Conservation (phyloP, 1,140 invertebrate species). For the Ladona fulva region DNA sequence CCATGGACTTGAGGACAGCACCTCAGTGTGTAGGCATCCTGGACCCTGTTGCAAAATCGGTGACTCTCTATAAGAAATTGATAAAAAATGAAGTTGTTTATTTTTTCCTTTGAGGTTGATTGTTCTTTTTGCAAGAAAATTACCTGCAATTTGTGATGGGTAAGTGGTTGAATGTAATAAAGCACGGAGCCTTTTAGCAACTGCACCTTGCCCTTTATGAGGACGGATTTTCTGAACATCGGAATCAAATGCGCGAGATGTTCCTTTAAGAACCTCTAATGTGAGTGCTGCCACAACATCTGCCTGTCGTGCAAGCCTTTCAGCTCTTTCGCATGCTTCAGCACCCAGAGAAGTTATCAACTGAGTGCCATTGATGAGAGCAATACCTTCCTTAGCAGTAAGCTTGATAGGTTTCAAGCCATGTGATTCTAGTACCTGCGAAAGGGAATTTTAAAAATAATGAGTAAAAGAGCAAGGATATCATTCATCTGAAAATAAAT, state of each 20-base stretch:
- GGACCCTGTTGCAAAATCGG: conserved; percentile 59
- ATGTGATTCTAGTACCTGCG: conserved; percentile 48
- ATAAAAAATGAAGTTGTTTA: conserved; percentile 12
- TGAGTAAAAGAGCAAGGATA: no score
- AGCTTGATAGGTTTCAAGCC: conserved; percentile 49
- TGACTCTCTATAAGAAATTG: conserved; percentile 47
- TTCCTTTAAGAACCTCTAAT: conserved; percentile 63
- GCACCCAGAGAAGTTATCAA: conserved; percentile 61
- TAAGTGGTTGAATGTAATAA: conserved; percentile 57
- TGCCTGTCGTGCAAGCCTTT: conserved; percentile 52
- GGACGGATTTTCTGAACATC: conserved; percentile 58
- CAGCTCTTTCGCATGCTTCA: conserved; percentile 55
- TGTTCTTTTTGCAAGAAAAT: not conserved
- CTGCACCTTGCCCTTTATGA: conserved; percentile 55
- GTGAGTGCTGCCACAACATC: conserved; percentile 63
- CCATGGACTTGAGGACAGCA: conserved; percentile 63
- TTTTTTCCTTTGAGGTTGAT: not conserved
- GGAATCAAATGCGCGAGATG: conserved; percentile 58
- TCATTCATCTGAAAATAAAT: no score
- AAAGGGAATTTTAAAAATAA: no score
- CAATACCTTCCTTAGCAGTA: conserved; percentile 61
- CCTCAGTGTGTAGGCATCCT: conserved; percentile 64
- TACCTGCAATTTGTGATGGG: conserved; percentile 60
- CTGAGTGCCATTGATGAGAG: conserved; percentile 68
- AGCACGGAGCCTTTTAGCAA: conserved; percentile 51